Evolutionary conservation across 2,113 vertebrate genomes (phyloP).

Genomic region (Nipponia nippon): DNA sequence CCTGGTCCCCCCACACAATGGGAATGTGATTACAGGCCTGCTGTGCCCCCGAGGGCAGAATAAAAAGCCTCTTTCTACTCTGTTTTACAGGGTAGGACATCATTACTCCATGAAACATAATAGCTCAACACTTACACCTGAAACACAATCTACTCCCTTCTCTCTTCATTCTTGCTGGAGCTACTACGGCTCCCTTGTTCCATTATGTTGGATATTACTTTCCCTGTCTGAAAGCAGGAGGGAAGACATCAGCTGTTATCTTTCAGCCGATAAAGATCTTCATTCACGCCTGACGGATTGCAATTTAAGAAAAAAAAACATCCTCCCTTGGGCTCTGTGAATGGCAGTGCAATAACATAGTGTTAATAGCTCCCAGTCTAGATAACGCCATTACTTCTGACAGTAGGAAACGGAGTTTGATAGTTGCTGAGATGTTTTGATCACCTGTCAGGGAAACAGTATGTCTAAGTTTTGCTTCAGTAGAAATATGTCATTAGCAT

Average conservation of each 20-base stretch:
- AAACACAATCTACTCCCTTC: slow-evolving; percentile 60
- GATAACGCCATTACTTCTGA: slow-evolving; percentile 22
- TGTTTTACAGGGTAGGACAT: slow-evolving; percentile 24
- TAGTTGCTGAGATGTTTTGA: slow-evolving; percentile 43
- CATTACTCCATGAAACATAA: slow-evolving; percentile 54
- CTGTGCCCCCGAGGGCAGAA: not conserved
- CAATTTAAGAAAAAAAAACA: slow-evolving; percentile 9
- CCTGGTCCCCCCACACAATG: not conserved
- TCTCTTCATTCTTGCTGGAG: not conserved
- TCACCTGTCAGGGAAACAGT: slow-evolving; percentile 47
- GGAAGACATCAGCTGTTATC: slow-evolving; percentile 59
- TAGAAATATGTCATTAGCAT: slow-evolving; percentile 15
- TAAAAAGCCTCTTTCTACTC: slow-evolving; percentile 63
- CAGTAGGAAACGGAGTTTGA: slow-evolving; percentile 28
- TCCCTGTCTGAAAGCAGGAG: slow-evolving; percentile 51
- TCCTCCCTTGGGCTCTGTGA: slow-evolving; percentile 36
- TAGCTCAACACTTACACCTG: slow-evolving; percentile 61
- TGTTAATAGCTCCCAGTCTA: slow-evolving; percentile 51
- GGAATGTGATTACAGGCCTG: slow-evolving; percentile 31
- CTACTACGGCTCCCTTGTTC: slow-evolving; percentile 16
- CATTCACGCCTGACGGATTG: slow-evolving; percentile 36
- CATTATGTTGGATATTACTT: slow-evolving; percentile 54
- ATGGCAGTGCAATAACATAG: slow-evolving; percentile 23
- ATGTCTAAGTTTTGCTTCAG: not conserved
- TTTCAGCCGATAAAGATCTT: slow-evolving; percentile 54